Evolutionary conservation across 2,113 vertebrate species (phyloP), one percentile per base, ranked within the genome.

Genomic region (Cyprinodon variegatus): DNA sequence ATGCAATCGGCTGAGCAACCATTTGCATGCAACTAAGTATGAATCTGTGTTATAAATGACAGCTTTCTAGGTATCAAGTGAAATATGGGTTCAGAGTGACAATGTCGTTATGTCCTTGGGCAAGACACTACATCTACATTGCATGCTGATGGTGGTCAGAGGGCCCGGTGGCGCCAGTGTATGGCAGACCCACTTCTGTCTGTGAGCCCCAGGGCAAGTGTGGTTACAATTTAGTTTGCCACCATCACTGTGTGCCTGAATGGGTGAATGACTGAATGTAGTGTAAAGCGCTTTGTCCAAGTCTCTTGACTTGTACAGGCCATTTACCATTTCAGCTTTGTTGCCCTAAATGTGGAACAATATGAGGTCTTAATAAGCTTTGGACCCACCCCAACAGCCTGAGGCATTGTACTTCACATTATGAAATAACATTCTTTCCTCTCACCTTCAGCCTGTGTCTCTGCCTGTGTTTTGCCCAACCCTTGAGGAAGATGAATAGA

Each of bases 381-480:
- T 83, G 74, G 7, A 79, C 68, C 46, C 60, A 69, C 41, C 3
- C 36, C 38, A 37, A 50, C 39, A 70, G 68, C 78, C 72, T 40
- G 46, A 78, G 75, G 76, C 63, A 22, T 79, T 74, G 57, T 59
- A 37, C 5, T 66, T 83, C 60, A 62, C 70, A 70, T 76, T 77
- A 66, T 77, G 29, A 81, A 75, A 53, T 41, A 57, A 17, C n/a
- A 39, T 67, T 77, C 66, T 73, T 70, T 68, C 41, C 65, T 45
- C 69, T 83, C 14, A 61, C 81, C 59, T 64, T 64, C 29, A 65
- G 60, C 53, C 43, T 53, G 74, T 85, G 80, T 36, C 83, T 74
- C 69, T 81, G 78, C 78, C 73, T 84, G 77, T 83, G 61, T 66
- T 59, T 66, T 36, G 70, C 77, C 76, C 83, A 85, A 87, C 90